Evolutionary conservation across 1,140 invertebrate species (phyloP), one percentile per base, ranked within the genome.

Genomic region (Berghia stephanieae): DNA sequence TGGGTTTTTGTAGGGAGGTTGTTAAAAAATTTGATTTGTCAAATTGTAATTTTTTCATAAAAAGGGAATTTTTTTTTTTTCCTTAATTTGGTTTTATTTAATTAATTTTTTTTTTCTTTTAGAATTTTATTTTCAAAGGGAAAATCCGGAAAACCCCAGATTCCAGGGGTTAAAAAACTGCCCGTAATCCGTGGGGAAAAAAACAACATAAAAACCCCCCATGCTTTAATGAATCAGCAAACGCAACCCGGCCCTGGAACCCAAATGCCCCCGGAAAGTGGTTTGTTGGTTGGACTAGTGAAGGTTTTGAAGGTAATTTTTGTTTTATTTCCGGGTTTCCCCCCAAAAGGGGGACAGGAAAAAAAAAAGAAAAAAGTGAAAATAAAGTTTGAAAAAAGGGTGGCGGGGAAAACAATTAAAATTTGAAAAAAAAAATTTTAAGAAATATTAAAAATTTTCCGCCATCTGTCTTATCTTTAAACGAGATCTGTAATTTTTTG

Each of bases 151-250:
- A 94, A 93, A 85, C 90, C 97, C 82, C 93, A 94, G 68, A 92
- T 92, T 76, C 90, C 93, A 74, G 96, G 97, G 87, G 90, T 97
- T 83, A 92, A 95, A 84, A 92, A 95, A 85, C 94, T 95, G 96
- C 96, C 31, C 93, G 96, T 66, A 96, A 96, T 85, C 96, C 96
- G 4, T 97, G 96, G 95, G 84, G 87, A 74, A 80, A 68, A 67
- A 70, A 89, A 68, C 77, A 73, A 52, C 78, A 84, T 13, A 83
- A 83, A 72, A 80, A 82, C 57, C 79, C 63, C 46, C 72, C 82
- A 18, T 13, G 46, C 24, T 6, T 71, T 18, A 57, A 36, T 13
- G 75, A 42, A 27, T 18, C 63, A 38, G 44, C 38, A 3, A 5
- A 66, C 24, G 34, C 24, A 21, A 38, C 36, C 57, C 38, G 46